Evolutionary conservation across 2,888 invertebrate species (phyloP).

Genomic region (Lasioglossum figueresi): DNA sequence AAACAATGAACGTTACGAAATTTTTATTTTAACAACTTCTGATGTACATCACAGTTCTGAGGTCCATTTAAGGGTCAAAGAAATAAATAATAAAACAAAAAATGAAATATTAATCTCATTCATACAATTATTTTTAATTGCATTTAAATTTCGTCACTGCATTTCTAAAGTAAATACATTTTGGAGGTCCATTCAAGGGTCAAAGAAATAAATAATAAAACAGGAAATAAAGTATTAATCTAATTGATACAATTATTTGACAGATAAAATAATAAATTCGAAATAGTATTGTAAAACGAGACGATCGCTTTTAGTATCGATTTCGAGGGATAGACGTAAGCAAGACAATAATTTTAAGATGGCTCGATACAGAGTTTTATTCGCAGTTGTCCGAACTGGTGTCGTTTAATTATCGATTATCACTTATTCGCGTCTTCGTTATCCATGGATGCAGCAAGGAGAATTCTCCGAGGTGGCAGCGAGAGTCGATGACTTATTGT

Average conservation of each 20-base stretch:
- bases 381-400: slow-evolving; percentile 2
- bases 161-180: no score
- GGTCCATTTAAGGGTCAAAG: no score
- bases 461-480: slow-evolving; percentile 36
- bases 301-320: not conserved
- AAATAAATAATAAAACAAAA: no score
- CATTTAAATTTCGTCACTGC: no score
- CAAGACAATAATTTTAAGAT: slow-evolving; percentile 13
- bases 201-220: not conserved
- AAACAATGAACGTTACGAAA: no score
- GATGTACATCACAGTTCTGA: no score
- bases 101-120: no score
- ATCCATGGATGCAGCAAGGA: slow-evolving; percentile 28
- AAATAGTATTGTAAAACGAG: not conserved
- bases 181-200: no score
- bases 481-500: slow-evolving; percentile 57
- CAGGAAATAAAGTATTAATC: not conserved
- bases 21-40: no score
- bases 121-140: no score
- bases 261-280: not conserved
- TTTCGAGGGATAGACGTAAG: not conserved
- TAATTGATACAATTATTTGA: not conserved
- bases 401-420: slow-evolving; percentile 47
- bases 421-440: slow-evolving; percentile 53
- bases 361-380: not conserved